Evolutionary conservation across 2,113 vertebrate species (phyloP).

Genomic region (Tyrannus savana): DNA sequence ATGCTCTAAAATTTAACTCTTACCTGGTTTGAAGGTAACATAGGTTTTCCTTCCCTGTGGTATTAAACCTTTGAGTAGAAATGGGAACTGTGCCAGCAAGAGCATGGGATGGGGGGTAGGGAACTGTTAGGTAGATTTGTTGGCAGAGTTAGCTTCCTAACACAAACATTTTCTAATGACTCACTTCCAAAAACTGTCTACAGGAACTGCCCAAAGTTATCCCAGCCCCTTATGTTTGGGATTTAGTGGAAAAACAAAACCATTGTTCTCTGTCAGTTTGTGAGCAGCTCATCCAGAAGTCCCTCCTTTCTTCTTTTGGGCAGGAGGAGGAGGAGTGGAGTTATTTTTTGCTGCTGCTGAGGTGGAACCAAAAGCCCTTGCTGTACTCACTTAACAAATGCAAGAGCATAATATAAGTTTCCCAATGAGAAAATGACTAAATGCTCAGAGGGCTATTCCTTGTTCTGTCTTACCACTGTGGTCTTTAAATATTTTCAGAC

Average conservation of each 20-base stretch:
- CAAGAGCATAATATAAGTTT: not conserved
- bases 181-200: slow-evolving; percentile 54
- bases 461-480: not conserved
- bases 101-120: not conserved
- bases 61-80: not conserved
- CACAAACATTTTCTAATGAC: slow-evolving; percentile 50
- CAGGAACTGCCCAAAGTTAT: slow-evolving; percentile 43
- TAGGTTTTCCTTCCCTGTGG: not conserved
- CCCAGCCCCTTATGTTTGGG: slow-evolving; percentile 7
- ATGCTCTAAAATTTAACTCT: not conserved
- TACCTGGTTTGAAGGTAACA: not conserved
- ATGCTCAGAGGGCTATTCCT: not conserved
- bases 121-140: not conserved
- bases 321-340: not conserved
- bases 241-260: slow-evolving; percentile 29
- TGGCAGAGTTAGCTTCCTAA: slow-evolving; percentile 37
- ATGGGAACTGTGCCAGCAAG: not conserved
- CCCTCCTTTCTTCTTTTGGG: not conserved
- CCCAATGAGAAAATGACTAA: not conserved
- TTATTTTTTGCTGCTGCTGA: not conserved
- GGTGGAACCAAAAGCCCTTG: not conserved
- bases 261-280: slow-evolving; percentile 5
- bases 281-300: not conserved
- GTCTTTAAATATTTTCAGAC: not conserved
- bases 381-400: not conserved